phyloP scores from a whole-genome alignment of 2,888 invertebrate genomes.

The Salticus scenicus region DNA sequence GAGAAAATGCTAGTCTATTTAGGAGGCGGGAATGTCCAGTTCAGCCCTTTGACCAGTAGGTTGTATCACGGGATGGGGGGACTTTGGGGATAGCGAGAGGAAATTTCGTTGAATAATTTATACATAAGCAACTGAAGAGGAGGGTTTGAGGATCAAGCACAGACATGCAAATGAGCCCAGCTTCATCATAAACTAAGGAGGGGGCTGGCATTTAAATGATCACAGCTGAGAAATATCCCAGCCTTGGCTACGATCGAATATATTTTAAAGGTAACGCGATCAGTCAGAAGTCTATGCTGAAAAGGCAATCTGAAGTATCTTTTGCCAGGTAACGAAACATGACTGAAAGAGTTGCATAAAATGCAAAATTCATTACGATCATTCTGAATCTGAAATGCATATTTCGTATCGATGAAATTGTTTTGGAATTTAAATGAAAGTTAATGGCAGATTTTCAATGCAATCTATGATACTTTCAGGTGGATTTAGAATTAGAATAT shows the following conservation, averaged over 20 bases:
- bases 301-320: slow-evolving; percentile 33
- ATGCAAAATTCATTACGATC: neutral
- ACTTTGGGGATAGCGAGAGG: neutral
- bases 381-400: neutral
- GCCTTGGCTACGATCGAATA: slow-evolving; percentile 23
- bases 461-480: neutral
- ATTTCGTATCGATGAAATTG: neutral
- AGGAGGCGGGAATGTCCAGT: slow-evolving; percentile 35
- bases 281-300: slow-evolving; percentile 29
- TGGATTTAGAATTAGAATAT: too few relatives aligned
- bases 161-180: slow-evolving; percentile 64
- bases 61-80: slow-evolving; percentile 43
- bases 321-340: neutral
- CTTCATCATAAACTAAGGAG: slow-evolving; percentile 51
- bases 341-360: neutral
- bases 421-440: too few relatives aligned
- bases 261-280: slow-evolving; percentile 41
- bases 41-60: slow-evolving; percentile 63
- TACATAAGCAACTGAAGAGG: slow-evolving; percentile 42
- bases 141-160: slow-evolving; percentile 57
- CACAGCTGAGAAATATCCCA: slow-evolving; percentile 60
- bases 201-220: slow-evolving; percentile 25
- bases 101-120: slow-evolving; percentile 54
- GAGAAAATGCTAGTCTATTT: slow-evolving; percentile 46
- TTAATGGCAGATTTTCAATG: neutral